Conservation (phyloP, 2,888 invertebrate genomes). For the Eupithecia dodoneata region DNA sequence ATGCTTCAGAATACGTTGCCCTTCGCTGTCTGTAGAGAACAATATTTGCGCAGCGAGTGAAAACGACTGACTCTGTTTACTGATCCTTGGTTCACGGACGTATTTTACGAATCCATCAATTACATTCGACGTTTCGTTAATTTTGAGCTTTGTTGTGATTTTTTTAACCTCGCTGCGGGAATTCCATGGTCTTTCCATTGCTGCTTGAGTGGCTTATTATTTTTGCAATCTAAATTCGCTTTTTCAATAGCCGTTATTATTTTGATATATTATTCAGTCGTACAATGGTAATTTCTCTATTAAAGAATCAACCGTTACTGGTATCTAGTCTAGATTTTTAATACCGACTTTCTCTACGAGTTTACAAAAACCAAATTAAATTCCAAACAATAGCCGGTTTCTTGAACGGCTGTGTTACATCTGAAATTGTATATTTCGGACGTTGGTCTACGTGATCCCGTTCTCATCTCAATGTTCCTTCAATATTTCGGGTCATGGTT, state of each 20-base stretch:
- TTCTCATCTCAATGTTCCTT: neutral
- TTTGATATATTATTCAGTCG: neutral
- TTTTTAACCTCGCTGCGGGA: conserved; percentile 30
- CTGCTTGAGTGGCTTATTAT: conserved; percentile 19
- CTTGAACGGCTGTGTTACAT: neutral
- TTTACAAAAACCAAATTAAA: neutral
- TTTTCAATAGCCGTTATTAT: conserved; percentile 2
- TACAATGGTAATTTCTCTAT: neutral
- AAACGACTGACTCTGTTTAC: conserved; percentile 31
- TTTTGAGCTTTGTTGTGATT: conserved; percentile 33
- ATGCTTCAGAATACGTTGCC: conserved; percentile 15
- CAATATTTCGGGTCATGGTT: conserved; percentile 6
- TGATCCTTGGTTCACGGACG: conserved; percentile 34
- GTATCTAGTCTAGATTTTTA: neutral
- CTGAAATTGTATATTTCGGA: conserved; percentile 1
- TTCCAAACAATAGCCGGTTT: neutral
- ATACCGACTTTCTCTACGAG: neutral
- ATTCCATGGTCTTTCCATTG: conserved; percentile 30
- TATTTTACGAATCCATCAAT: conserved; percentile 33
- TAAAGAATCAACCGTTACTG: conserved; percentile 2
- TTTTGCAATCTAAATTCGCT: conserved; percentile 10
- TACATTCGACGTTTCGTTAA: conserved; percentile 31
- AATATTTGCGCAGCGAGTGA: conserved; percentile 48
- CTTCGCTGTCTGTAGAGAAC: conserved; percentile 28
- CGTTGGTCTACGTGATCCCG: conserved; percentile 9